A percentile compares a stretch with the other conserved stretches of the same genome.
Conservation (phyloP, 2,888 invertebrate genomes). For the Lasioglossum malachurum region DNA sequence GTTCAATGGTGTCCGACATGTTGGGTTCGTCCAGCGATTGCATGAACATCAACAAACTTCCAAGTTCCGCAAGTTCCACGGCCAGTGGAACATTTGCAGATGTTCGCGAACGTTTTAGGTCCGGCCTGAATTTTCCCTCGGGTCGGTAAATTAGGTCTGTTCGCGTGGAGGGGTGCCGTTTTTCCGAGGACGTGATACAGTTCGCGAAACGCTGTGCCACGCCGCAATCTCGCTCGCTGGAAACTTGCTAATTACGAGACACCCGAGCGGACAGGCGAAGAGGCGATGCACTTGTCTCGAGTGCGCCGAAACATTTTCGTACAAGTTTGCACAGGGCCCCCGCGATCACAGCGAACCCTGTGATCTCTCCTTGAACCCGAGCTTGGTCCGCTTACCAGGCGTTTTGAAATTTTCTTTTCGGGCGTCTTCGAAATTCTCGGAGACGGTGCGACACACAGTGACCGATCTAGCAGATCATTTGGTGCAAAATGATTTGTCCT, state of each 20-base stretch:
- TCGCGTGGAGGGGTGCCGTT: background rate
- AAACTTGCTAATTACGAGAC: conserved; percentile 60
- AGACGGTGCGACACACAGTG: too few species aligned
- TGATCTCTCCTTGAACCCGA: background rate
- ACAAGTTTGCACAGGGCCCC: conserved; percentile 13
- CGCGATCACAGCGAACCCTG: conserved; percentile 13
- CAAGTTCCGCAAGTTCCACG: background rate
- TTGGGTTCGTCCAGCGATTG: too few species aligned
- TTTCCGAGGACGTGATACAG: conserved; percentile 26
- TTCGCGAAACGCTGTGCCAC: background rate
- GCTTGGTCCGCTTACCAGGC: conserved; percentile 10
- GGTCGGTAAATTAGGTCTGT: conserved; percentile 23
- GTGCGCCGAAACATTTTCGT: conserved; percentile 44
- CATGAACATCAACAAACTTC: background rate
- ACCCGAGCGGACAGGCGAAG: conserved; percentile 45
- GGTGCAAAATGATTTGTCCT: too few species aligned
- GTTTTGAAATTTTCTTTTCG: background rate
- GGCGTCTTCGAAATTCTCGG: background rate
- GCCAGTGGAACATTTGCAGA: background rate
- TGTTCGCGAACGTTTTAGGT: background rate
- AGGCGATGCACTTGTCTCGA: conserved; percentile 37
- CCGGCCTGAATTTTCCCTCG: background rate
- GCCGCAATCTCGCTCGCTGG: conserved; percentile 29
- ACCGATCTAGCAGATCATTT: too few species aligned
- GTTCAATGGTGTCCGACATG: too few species aligned